Conservation (phyloP, 1,140 invertebrate species). For the Micrasema longulum region DNA sequence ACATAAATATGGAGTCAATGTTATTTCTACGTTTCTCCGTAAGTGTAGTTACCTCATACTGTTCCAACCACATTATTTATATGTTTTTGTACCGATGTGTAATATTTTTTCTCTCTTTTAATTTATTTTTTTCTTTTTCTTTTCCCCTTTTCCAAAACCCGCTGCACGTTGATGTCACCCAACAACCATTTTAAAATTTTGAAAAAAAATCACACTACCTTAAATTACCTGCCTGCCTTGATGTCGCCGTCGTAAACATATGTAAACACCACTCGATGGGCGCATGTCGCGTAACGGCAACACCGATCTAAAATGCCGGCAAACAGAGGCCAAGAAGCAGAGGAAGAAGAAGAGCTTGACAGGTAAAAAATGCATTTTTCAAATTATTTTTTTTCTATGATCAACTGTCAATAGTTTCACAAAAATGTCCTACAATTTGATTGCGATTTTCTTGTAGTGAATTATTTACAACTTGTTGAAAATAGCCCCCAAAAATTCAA, state of each 20-base stretch:
- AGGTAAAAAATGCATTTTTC: slow-evolving; percentile 80
- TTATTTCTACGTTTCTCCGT: too few relatives aligned
- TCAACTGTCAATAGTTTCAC: too few relatives aligned
- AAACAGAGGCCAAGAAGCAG: slow-evolving; percentile 91
- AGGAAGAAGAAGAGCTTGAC: slow-evolving; percentile 88
- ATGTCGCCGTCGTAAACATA: slow-evolving; percentile 26
- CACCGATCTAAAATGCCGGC: slow-evolving; percentile 46
- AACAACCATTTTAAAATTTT: slow-evolving; percentile 8
- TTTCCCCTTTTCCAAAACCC: slow-evolving; percentile 42
- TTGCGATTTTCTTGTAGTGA: too few relatives aligned
- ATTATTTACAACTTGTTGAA: too few relatives aligned
- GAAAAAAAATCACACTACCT: slow-evolving; percentile 21
- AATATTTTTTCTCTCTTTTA: not conserved
- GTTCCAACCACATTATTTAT: too few relatives aligned
- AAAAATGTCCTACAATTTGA: too few relatives aligned
- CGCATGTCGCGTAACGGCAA: slow-evolving; percentile 43
- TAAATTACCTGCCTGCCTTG: slow-evolving; percentile 23
- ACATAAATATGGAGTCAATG: too few relatives aligned
- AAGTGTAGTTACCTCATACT: too few relatives aligned
- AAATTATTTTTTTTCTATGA: too few relatives aligned
- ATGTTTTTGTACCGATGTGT: too few relatives aligned
- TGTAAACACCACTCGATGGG: slow-evolving; percentile 36
- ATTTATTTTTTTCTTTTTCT: slow-evolving; percentile 47
- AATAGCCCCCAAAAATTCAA: too few relatives aligned
- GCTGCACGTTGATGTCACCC: slow-evolving; percentile 53